Percentiles rank a stretch among this genome's conserved stretches.
Conservation (phyloP, 1,140 invertebrate genomes). For the Rhyzopertha dominica region DNA sequence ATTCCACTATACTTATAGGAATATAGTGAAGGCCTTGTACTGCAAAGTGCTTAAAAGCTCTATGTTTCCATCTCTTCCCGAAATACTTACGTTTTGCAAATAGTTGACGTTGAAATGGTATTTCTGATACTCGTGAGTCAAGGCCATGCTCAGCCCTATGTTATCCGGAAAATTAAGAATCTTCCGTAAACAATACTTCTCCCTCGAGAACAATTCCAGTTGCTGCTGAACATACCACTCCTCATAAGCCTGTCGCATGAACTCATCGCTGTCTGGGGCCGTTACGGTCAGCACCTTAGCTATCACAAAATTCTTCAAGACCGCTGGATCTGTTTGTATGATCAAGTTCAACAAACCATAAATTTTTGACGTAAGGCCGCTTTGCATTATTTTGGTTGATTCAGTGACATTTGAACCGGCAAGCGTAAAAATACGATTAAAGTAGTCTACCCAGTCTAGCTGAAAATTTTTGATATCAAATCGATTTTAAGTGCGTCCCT, state of each 20-base stretch:
- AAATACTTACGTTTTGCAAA: conserved; percentile 24
- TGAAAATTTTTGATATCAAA: no score
- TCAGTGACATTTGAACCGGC: conserved; percentile 25
- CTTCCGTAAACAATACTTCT: conserved; percentile 38
- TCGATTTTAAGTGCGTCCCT: no score
- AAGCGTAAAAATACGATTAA: conserved; percentile 23
- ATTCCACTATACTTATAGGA: no score
- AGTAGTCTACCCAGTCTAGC: conserved; percentile 39
- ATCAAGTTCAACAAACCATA: conserved; percentile 35
- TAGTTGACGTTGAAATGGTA: conserved; percentile 32
- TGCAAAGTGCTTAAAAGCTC: not conserved
- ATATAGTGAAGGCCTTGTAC: not conserved
- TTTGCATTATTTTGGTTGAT: conserved; percentile 20
- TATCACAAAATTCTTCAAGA: conserved; percentile 37
- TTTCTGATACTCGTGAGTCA: conserved; percentile 33
- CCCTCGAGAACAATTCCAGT: conserved; percentile 9
- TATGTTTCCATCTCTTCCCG: no score
- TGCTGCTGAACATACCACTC: conserved; percentile 21
- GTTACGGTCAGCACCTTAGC: conserved; percentile 29
- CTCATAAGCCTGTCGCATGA: conserved; percentile 25
- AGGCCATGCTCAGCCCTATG: conserved; percentile 32
- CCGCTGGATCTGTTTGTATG: conserved; percentile 20
- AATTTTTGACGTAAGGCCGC: conserved; percentile 3
- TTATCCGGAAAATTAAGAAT: conserved; percentile 29
- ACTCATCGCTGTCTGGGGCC: conserved; percentile 32